Evolutionary conservation across 2,113 vertebrate species (phyloP).

Genomic region (Terrapene triunguis): DNA sequence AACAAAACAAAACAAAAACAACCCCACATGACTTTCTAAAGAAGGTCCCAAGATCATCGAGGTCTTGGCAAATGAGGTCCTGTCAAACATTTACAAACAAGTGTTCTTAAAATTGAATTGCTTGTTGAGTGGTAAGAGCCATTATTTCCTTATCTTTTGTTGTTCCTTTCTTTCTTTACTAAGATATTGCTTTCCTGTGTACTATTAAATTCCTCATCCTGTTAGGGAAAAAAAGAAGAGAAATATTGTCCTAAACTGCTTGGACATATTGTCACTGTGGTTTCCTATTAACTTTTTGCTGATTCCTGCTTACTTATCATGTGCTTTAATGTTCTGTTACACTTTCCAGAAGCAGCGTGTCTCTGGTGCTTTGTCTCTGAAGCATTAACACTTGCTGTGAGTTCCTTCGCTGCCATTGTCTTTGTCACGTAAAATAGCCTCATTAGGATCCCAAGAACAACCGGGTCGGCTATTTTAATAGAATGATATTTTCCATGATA

Average conservation of each 20-base stretch:
- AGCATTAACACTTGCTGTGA: slow-evolving; percentile 25
- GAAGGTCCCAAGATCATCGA: slow-evolving; percentile 31
- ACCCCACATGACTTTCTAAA: neutral
- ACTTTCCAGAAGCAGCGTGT: slow-evolving; percentile 50
- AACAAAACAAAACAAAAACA: neutral
- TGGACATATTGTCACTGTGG: neutral
- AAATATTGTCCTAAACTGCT: slow-evolving; percentile 4
- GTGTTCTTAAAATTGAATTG: slow-evolving; percentile 33
- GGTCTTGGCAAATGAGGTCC: slow-evolving; percentile 31
- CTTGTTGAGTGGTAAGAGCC: slow-evolving; percentile 16
- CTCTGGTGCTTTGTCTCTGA: neutral
- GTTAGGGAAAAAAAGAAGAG: neutral
- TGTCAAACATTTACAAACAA: slow-evolving; percentile 49
- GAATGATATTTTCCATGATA: slow-evolving; percentile 70
- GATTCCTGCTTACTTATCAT: slow-evolving; percentile 43
- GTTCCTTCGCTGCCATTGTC: slow-evolving; percentile 24
- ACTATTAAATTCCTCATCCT: slow-evolving; percentile 62
- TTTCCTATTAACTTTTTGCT: slow-evolving; percentile 35
- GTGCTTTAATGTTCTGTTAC: slow-evolving; percentile 34
- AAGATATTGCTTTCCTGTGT: slow-evolving; percentile 63
- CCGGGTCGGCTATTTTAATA: slow-evolving; percentile 52
- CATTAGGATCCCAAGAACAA: slow-evolving; percentile 68
- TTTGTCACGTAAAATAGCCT: slow-evolving; percentile 50
- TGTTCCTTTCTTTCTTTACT: slow-evolving; percentile 71
- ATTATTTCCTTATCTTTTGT: slow-evolving; percentile 66